Percentiles rank a stretch among this genome's conserved stretches.
Evolutionary conservation across 2,113 vertebrate genomes (phyloP).

Genomic region (Urocolius indicus): DNA sequence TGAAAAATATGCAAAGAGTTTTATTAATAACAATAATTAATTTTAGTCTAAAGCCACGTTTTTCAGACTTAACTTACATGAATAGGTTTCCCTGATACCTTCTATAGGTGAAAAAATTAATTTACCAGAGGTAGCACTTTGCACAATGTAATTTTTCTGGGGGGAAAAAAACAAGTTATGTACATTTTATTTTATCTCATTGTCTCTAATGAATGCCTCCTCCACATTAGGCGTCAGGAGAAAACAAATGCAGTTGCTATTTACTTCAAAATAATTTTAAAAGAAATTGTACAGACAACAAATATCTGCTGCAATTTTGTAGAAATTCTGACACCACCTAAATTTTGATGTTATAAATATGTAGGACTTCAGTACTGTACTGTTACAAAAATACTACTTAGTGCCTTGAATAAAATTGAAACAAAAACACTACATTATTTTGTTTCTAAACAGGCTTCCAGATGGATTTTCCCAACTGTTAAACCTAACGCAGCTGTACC

Average conservation of each 20-base stretch:
- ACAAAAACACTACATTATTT: background rate
- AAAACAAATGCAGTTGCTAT: background rate
- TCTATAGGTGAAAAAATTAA: background rate
- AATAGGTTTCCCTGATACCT: background rate
- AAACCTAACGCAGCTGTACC: slow-evolving; percentile 95
- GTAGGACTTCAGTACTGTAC: background rate
- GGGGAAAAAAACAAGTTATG: background rate
- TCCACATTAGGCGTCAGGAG: background rate
- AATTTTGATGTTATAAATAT: background rate
- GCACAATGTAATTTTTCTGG: fast-evolving
- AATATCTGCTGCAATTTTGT: background rate
- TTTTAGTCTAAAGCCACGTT: background rate
- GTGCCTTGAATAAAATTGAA: background rate
- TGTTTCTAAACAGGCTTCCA: slow-evolving; percentile 84
- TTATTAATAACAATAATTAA: background rate
- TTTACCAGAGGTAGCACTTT: background rate
- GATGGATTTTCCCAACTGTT: slow-evolving; percentile 98
- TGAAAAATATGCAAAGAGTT: background rate
- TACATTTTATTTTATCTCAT: background rate
- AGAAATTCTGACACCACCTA: background rate
- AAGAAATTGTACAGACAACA: background rate
- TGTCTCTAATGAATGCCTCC: background rate
- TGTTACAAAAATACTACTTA: background rate
- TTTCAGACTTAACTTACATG: background rate
- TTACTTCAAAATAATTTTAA: background rate